Conservation (phyloP, 2,113 vertebrate genomes). For the Eupsittula cactorum region DNA sequence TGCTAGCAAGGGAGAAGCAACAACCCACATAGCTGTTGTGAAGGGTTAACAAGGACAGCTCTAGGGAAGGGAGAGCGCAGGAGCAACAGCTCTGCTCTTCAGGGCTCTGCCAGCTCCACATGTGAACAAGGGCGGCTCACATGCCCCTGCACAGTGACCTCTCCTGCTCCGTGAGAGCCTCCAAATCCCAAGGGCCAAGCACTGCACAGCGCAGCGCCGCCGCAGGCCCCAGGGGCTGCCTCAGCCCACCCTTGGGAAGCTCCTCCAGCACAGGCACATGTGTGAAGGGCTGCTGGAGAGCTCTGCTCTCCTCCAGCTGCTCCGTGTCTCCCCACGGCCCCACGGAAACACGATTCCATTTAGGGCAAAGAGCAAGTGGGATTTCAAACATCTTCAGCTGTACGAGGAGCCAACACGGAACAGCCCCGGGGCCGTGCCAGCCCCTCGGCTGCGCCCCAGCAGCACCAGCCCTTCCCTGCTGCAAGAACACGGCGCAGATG, state of each 20-base stretch:
- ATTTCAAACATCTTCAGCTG: neutral
- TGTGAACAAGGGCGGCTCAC: neutral
- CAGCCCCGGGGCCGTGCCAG: neutral
- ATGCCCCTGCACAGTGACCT: neutral
- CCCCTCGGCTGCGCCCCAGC: neutral
- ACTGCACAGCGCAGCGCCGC: fast-evolving
- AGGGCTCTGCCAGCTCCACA: neutral
- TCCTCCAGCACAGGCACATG: neutral
- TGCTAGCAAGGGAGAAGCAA: neutral
- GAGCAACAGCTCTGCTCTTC: neutral
- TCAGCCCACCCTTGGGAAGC: neutral
- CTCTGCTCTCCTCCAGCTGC: neutral
- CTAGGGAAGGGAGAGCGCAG: neutral
- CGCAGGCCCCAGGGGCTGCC: neutral
- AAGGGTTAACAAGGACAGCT: neutral
- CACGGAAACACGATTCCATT: fast-evolving
- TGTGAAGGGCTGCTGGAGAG: neutral
- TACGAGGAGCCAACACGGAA: neutral
- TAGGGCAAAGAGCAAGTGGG: neutral
- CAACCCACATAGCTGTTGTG: neutral
- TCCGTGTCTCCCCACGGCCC: neutral
- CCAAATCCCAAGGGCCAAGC: fast-evolving
- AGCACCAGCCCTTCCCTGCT: neutral
- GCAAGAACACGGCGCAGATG: neutral
- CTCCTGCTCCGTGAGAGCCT: fast-evolving